phyloP scores from a whole-genome alignment of 2,888 invertebrate species.

The Ichneumoninae sp. region DNA sequence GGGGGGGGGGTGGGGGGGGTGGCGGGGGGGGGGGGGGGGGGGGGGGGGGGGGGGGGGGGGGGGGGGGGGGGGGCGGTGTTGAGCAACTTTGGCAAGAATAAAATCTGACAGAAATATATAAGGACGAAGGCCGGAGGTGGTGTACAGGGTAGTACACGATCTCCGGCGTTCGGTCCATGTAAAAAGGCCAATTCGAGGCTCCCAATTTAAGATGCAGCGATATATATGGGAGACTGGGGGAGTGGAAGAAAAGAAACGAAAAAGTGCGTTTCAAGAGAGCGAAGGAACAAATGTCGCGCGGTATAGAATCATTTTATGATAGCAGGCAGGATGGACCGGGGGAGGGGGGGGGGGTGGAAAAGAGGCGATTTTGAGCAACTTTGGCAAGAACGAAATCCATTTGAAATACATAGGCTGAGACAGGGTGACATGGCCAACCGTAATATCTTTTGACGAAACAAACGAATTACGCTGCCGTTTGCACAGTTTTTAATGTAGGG shows the following conservation, averaged over 20 bases:
- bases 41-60: conserved; percentile 28
- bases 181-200: conserved; percentile 24
- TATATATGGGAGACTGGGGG: background rate
- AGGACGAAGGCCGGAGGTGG: conserved; percentile 16
- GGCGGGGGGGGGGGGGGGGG: too few species aligned
- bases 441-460: too few species aligned
- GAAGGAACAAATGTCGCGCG: conserved; percentile 52
- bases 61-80: conserved; percentile 57
- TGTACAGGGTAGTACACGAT: too few species aligned
- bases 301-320: conserved; percentile 64
- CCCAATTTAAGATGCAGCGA: conserved; percentile 21
- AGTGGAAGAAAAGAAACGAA: conserved; percentile 21
- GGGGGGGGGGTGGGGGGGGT: too few species aligned
- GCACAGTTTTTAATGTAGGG: too few species aligned
- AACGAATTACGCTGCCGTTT: too few species aligned
- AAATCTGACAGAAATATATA: conserved; percentile 71
- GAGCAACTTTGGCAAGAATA: conserved; percentile 68
- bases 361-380: conserved; percentile 65
- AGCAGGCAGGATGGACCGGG: conserved; percentile 12
- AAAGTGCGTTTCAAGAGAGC: conserved; percentile 36
- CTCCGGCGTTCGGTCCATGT: background rate
- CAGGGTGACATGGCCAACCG: conserved; percentile 23
- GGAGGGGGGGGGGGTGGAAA: conserved; percentile 32
- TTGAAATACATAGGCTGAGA: conserved; percentile 48
- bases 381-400: conserved; percentile 69